These are phyloP conservation scores for Istiophorus platypterus DNA, from an alignment of 2,113 vertebrate genomes.

Conservation along the genomic window DNA sequence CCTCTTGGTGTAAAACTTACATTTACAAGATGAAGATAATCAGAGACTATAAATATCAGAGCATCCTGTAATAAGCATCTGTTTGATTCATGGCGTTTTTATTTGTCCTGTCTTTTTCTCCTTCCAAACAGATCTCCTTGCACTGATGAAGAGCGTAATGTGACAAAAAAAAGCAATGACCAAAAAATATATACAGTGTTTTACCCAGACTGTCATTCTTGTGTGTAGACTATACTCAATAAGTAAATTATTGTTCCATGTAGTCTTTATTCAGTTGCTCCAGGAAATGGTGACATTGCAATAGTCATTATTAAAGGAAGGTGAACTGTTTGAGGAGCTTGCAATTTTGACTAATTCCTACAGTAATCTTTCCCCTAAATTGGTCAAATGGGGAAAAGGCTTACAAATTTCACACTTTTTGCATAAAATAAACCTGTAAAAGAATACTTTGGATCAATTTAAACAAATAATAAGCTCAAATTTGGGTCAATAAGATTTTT, in stretches of 20 bases:
- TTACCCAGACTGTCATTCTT: background rate
- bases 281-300: background rate
- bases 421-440: background rate
- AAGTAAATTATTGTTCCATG: background rate
- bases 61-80: background rate
- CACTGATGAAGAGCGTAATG: constrained; percentile 34
- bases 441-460: background rate
- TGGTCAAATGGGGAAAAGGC: too few relatives aligned
- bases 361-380: too few relatives aligned
- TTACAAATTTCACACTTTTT: too few relatives aligned
- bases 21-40: background rate
- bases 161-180: background rate
- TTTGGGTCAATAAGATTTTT: too few relatives aligned
- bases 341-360: background rate
- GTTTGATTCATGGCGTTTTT: background rate
- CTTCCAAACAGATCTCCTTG: constrained; percentile 61
- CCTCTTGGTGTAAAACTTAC: background rate
- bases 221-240: background rate
- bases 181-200: background rate
- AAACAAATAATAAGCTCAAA: background rate
- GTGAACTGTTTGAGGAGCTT: background rate
- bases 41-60: background rate
- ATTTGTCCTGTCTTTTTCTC: constrained; percentile 37
- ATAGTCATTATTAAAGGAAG: background rate
- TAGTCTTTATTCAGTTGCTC: background rate